Evolutionary conservation across 2,888 invertebrate genomes (phyloP).

Genomic region (Eupithecia pulchellata): DNA sequence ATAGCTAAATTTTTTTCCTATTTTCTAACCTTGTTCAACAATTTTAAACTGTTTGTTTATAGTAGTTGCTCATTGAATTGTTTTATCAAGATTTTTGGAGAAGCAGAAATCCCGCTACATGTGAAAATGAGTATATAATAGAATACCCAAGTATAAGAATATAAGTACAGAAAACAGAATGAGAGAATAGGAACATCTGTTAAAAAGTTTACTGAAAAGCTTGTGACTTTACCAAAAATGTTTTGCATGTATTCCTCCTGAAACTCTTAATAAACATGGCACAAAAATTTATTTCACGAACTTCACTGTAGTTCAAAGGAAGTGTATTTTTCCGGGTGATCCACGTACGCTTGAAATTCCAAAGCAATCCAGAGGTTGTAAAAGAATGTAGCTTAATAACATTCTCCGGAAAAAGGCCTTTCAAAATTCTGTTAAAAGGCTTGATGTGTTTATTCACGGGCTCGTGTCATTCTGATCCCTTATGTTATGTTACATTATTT

Average conservation of each 20-base stretch:
- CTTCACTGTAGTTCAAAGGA: slow-evolving; percentile 35
- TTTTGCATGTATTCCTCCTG: background rate
- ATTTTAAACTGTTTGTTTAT: background rate
- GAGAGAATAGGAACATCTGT: background rate
- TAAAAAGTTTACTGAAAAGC: slow-evolving; percentile 3
- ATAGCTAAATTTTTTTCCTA: slow-evolving; percentile 22
- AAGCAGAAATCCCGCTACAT: background rate
- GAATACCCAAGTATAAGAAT: background rate
- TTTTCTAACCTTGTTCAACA: slow-evolving; percentile 19
- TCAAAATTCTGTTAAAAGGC: slow-evolving; percentile 53
- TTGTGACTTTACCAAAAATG: slow-evolving; percentile 8
- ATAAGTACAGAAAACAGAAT: background rate
- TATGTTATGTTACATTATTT: slow-evolving; percentile 26
- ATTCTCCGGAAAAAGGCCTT: slow-evolving; percentile 52
- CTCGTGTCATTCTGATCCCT: slow-evolving; percentile 50
- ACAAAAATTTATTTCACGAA: slow-evolving; percentile 5
- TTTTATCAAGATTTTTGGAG: background rate
- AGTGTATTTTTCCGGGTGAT: slow-evolving; percentile 47
- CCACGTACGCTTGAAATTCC: slow-evolving; percentile 34
- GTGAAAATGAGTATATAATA: background rate
- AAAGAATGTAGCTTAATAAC: slow-evolving; percentile 59
- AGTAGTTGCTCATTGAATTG: background rate
- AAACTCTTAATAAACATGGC: slow-evolving; percentile 7
- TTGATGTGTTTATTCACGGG: slow-evolving; percentile 49
- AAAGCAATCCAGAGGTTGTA: slow-evolving; percentile 56